Percentiles rank a stretch among this genome's conserved stretches.
These are phyloP conservation scores for Eustalomyia histrio DNA, from an alignment of 2,888 invertebrate genomes.

Conservation along the genomic window DNA sequence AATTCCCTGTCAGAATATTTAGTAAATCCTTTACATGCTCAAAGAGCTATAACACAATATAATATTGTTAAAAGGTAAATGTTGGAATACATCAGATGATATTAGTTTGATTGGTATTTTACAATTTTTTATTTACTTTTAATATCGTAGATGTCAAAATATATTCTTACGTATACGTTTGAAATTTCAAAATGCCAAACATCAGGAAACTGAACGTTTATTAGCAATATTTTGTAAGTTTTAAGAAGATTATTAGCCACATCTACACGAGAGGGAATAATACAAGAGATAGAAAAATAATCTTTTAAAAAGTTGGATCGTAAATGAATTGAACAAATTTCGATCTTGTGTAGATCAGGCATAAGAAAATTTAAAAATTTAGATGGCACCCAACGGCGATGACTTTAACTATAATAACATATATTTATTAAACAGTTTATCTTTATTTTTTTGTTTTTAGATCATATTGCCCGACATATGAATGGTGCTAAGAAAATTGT, in stretches of 20 bases:
- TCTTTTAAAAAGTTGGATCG: no score
- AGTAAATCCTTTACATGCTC: conserved; percentile 71
- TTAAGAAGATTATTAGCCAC: no score
- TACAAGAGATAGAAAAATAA: no score
- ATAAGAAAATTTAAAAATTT: no score
- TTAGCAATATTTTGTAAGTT: conserved; percentile 67
- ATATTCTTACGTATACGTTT: conserved; percentile 65
- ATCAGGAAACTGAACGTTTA: conserved; percentile 49
- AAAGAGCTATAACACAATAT: conserved; percentile 71
- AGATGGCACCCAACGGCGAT: no score
- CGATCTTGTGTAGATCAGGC: no score
- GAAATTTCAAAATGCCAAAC: conserved; percentile 53
- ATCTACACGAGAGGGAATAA: no score
- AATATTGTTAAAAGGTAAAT: conserved; percentile 73
- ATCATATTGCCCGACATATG: conserved; percentile 32
- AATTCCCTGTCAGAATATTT: conserved; percentile 73
- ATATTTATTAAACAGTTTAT: no score
- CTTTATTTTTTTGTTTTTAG: conserved; percentile 15
- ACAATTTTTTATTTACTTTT: neutral
- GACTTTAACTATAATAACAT: no score
- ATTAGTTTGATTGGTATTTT: neutral
- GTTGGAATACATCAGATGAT: neutral
- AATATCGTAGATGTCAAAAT: conserved; percentile 60
- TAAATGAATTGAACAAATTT: no score
- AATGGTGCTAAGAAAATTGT: conserved; percentile 71